A percentile compares a stretch with the other conserved stretches of the same genome.
Evolutionary conservation across 2,113 vertebrate genomes (phyloP).

Genomic region (Elanoides forficatus): DNA sequence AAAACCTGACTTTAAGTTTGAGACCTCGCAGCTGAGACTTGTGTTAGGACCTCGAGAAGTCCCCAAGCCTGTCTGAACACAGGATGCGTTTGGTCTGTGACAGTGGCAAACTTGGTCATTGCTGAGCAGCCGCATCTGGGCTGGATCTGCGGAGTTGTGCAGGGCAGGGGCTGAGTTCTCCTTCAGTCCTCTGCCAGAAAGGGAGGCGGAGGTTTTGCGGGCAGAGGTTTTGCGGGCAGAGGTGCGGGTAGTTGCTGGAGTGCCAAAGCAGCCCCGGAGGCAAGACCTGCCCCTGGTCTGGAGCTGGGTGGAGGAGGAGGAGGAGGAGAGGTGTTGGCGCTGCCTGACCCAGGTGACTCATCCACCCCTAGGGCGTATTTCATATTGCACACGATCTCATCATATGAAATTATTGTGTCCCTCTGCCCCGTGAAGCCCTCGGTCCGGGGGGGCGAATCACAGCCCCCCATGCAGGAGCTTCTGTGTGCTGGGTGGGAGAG

Average conservation of each 20-base stretch:
- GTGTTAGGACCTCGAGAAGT: background rate
- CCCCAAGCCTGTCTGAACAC: background rate
- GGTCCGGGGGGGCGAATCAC: fast-evolving
- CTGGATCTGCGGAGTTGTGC: background rate
- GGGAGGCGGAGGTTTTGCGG: background rate
- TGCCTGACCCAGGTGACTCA: background rate
- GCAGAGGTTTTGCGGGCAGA: background rate
- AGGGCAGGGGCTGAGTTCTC: background rate
- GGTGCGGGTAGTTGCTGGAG: background rate
- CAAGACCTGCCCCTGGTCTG: background rate
- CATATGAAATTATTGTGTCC: background rate
- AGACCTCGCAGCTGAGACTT: fast-evolving
- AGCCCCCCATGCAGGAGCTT: background rate
- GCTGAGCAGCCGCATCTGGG: background rate
- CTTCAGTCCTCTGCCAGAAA: background rate
- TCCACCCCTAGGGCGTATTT: background rate
- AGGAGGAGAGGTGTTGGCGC: background rate
- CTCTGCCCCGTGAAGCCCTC: fast-evolving
- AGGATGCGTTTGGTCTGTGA: background rate
- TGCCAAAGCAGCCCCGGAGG: background rate
- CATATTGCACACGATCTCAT: background rate
- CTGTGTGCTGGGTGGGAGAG: background rate
- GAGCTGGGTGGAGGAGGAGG: background rate
- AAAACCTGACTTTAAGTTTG: background rate
- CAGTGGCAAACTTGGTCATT: background rate